phyloP scores from a whole-genome alignment of 2,113 vertebrate genomes.

The Pongo abelii region DNA sequence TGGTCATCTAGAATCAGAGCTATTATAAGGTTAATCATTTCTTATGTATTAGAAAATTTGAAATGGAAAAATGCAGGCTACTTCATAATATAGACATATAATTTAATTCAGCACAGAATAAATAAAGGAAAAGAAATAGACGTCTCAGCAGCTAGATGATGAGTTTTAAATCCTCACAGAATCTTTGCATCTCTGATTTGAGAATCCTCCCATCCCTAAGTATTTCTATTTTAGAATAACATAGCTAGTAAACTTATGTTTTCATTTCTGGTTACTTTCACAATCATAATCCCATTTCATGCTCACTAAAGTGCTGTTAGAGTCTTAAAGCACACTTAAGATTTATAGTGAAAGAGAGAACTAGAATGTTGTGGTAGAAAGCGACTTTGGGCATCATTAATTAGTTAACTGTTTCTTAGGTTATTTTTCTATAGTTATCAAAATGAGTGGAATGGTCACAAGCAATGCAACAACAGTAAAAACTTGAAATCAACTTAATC shows the following conservation, averaged over 20 bases:
- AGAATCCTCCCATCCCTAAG: background rate
- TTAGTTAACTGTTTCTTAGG: background rate
- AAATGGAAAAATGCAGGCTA: slow-evolving; percentile 55
- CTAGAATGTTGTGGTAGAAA: background rate
- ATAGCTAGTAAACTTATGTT: background rate
- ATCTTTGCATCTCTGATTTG: background rate
- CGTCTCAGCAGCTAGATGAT: background rate
- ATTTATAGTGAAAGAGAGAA: background rate
- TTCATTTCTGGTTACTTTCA: slow-evolving; percentile 19
- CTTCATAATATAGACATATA: slow-evolving; percentile 37
- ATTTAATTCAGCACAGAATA: slow-evolving; percentile 23
- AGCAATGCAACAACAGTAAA: background rate
- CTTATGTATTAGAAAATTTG: slow-evolving; percentile 26
- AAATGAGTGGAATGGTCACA: background rate
- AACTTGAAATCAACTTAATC: background rate
- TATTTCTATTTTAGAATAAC: background rate
- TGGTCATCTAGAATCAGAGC: slow-evolving; percentile 41
- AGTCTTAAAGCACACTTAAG: slow-evolving; percentile 13
- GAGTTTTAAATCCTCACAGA: background rate
- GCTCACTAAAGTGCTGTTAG: background rate
- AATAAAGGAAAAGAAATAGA: slow-evolving; percentile 50
- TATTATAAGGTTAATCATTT: slow-evolving; percentile 61
- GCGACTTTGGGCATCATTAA: background rate
- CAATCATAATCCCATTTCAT: background rate
- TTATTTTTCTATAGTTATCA: background rate